Evolutionary conservation across 2,797 vertebrate species (phyloP).

Genomic region (Denticeps clupeoides): DNA sequence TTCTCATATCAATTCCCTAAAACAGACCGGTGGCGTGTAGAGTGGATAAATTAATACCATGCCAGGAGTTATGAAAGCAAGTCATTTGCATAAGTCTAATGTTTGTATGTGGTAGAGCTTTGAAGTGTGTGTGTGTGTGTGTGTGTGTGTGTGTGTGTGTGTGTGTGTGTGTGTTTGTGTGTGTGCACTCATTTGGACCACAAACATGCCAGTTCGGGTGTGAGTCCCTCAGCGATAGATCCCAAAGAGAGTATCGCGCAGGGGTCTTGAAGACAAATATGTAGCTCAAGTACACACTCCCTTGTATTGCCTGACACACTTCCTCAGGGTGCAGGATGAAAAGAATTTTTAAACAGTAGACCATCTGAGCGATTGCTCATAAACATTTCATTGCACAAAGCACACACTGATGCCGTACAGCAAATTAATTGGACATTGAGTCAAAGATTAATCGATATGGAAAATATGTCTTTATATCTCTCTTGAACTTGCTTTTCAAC

Average conservation of each 20-base stretch:
- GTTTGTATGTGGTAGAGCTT: neutral
- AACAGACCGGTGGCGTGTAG: too few species aligned
- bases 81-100: neutral
- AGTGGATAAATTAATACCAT: too few species aligned
- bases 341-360: constrained; percentile 46
- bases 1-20: too few species aligned
- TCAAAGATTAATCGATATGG: constrained; percentile 49
- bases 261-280: constrained; percentile 27
- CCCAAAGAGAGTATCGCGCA: constrained; percentile 31
- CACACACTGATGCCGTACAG: constrained; percentile 43
- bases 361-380: constrained; percentile 47
- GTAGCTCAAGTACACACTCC: constrained; percentile 12
- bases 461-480: constrained; percentile 36
- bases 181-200: constrained; percentile 5
- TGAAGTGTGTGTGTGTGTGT: neutral
- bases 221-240: constrained; percentile 19
- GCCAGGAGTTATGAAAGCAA: neutral
- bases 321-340: constrained; percentile 46
- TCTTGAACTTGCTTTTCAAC: constrained; percentile 1
- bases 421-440: constrained; percentile 57
- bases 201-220: constrained; percentile 4
- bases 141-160: constrained; percentile 12
- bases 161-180: constrained; percentile 6
- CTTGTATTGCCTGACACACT: constrained; percentile 32
- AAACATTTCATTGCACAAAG: constrained; percentile 50